These are phyloP conservation scores for Caerostris extrusa DNA, from an alignment of 1,140 invertebrate genomes.

Conservation along the genomic window DNA sequence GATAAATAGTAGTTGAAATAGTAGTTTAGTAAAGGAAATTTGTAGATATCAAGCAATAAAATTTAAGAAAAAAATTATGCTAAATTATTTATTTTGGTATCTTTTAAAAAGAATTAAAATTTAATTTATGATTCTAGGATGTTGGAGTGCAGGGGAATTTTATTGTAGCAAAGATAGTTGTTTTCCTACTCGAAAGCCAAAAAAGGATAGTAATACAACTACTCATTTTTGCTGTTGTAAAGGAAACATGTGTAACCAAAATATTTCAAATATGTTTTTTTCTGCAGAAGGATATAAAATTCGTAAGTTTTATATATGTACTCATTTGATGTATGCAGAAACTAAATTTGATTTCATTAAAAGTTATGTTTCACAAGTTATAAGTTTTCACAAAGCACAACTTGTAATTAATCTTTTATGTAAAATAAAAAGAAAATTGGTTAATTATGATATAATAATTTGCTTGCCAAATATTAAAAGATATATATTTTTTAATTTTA, in stretches of 20 bases:
- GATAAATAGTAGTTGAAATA: no score
- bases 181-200: slow-evolving; percentile 78
- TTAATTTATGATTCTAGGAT: slow-evolving; percentile 79
- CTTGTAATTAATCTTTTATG: no score
- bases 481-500: no score
- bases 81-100: background rate
- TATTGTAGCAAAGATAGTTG: slow-evolving; percentile 79
- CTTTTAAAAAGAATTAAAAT: background rate
- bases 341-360: no score
- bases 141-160: slow-evolving; percentile 80
- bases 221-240: slow-evolving; percentile 87
- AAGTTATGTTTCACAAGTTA: no score
- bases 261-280: slow-evolving; percentile 84
- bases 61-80: background rate
- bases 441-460: no score
- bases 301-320: slow-evolving; percentile 36
- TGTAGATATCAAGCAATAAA: background rate
- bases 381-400: no score
- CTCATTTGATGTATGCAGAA: no score
- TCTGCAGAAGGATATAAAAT: slow-evolving; percentile 67
- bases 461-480: no score
- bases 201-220: slow-evolving; percentile 77
- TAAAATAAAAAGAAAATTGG: no score
- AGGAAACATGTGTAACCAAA: slow-evolving; percentile 87
- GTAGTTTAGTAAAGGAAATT: no score